Conservation (phyloP, 2,888 invertebrate species). For the Campopleginae sp. region DNA sequence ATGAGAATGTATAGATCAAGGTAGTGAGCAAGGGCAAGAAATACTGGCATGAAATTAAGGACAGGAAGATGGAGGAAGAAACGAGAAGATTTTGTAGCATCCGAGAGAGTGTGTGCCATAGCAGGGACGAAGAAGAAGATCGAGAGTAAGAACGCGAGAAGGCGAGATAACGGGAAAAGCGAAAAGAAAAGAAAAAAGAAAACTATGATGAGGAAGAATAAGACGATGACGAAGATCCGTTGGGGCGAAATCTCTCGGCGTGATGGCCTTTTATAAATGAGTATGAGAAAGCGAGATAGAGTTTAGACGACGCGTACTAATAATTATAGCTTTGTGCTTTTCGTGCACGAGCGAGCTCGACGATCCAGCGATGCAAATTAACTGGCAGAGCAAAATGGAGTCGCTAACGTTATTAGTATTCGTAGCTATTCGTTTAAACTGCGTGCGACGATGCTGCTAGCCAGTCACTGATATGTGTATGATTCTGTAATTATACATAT, state of each 20-base stretch:
- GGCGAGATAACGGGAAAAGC: conserved; percentile 30
- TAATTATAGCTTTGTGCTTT: conserved; percentile 82
- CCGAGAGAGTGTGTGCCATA: conserved; percentile 16
- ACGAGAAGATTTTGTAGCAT: conserved; percentile 55
- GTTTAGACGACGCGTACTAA: conserved; percentile 83
- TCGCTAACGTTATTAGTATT: conserved; percentile 54
- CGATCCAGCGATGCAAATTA: conserved; percentile 78
- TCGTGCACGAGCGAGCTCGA: conserved; percentile 69
- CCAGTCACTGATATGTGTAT: conserved; percentile 30
- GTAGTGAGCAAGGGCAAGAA: conserved; percentile 26
- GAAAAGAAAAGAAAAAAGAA: conserved; percentile 19
- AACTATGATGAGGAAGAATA: conserved; percentile 43
- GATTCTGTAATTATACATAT: conserved; percentile 37
- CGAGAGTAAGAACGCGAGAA: conserved; percentile 25
- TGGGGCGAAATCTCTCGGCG: conserved; percentile 43
- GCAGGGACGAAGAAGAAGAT: conserved; percentile 50
- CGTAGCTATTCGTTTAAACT: conserved; percentile 35
- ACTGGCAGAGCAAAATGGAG: conserved; percentile 66
- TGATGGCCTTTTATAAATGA: conserved; percentile 79
- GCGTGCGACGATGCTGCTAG: conserved; percentile 26
- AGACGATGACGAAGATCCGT: conserved; percentile 62
- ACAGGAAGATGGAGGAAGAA: neutral
- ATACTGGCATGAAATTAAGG: conserved; percentile 45
- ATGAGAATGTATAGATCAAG: conserved; percentile 31
- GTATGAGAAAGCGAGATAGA: conserved; percentile 74